These are phyloP conservation scores for Coelinius sp. DNA, from an alignment of 2,888 invertebrate genomes.

Conservation along the genomic window DNA sequence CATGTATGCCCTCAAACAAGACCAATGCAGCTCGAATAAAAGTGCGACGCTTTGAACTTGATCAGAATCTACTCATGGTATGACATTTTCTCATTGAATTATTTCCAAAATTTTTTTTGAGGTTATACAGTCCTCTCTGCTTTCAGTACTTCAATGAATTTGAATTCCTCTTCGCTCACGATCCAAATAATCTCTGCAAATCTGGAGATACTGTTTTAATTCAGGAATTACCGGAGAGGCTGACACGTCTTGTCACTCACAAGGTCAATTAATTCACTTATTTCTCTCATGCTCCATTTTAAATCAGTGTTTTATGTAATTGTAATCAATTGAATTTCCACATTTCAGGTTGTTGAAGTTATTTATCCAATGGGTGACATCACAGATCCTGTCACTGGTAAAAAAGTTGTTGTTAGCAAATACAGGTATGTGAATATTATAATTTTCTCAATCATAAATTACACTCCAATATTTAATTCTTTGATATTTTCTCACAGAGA, in stretches of 20 bases:
- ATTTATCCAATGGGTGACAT: conserved; percentile 87
- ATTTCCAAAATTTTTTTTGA: too few species aligned
- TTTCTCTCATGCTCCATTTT: background rate
- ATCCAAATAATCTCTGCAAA: conserved; percentile 84
- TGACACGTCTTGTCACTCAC: conserved; percentile 85
- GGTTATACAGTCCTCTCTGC: conserved; percentile 51
- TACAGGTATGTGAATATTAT: conserved; percentile 72
- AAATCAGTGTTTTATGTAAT: background rate
- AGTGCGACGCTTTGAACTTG: conserved; percentile 82
- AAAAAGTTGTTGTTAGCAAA: conserved; percentile 80
- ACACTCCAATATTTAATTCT: background rate
- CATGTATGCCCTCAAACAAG: conserved; percentile 85
- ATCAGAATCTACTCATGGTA: conserved; percentile 86
- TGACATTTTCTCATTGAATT: conserved; percentile 53
- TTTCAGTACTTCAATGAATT: conserved; percentile 85
- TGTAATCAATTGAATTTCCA: background rate
- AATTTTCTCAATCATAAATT: background rate
- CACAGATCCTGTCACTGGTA: conserved; percentile 88
- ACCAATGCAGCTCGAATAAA: conserved; percentile 85
- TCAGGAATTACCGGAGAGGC: conserved; percentile 79
- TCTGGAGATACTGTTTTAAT: conserved; percentile 88
- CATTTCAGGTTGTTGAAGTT: conserved; percentile 76
- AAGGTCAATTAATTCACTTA: conserved; percentile 66
- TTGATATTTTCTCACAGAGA: conserved; percentile 72
- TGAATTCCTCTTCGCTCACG: conserved; percentile 82